Evolutionary conservation across 2,113 vertebrate genomes (phyloP).

Genomic region (Charadrius vociferus): DNA sequence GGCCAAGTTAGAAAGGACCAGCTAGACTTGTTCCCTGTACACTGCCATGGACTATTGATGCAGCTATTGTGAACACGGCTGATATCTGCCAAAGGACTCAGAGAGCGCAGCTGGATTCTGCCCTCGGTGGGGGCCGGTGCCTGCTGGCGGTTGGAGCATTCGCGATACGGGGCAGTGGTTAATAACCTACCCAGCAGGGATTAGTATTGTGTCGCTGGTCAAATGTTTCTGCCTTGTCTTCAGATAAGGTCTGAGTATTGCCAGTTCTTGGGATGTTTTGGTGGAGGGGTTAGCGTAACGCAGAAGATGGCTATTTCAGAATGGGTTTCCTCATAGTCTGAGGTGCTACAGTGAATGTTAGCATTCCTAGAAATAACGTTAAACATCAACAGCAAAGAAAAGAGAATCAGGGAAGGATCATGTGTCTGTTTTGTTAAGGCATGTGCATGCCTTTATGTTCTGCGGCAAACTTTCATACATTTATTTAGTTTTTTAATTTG

Average conservation of each 20-base stretch:
- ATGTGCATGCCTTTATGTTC: not conserved
- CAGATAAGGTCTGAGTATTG: not conserved
- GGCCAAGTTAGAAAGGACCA: not conserved
- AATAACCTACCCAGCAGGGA: not conserved
- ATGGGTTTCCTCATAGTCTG: not conserved
- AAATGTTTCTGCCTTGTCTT: not conserved
- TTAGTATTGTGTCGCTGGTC: rapidly evolving
- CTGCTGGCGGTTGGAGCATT: not conserved
- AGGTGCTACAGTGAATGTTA: not conserved
- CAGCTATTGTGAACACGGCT: rapidly evolving
- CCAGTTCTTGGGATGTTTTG: not conserved
- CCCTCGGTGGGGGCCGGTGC: no score
- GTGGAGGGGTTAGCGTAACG: not conserved
- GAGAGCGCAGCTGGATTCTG: not conserved
- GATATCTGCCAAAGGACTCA: rapidly evolving
- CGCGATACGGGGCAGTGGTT: no score
- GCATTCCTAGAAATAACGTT: not conserved
- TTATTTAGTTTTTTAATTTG: not conserved
- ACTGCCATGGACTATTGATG: not conserved
- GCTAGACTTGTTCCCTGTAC: no score
- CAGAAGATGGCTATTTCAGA: not conserved
- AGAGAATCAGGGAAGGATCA: not conserved
- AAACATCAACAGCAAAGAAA: not conserved
- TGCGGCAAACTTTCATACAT: not conserved
- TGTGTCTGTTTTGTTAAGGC: not conserved